These are phyloP conservation scores for Dermatophagoides farinae DNA, from an alignment of 1,140 invertebrate species.

Conservation along the genomic window DNA sequence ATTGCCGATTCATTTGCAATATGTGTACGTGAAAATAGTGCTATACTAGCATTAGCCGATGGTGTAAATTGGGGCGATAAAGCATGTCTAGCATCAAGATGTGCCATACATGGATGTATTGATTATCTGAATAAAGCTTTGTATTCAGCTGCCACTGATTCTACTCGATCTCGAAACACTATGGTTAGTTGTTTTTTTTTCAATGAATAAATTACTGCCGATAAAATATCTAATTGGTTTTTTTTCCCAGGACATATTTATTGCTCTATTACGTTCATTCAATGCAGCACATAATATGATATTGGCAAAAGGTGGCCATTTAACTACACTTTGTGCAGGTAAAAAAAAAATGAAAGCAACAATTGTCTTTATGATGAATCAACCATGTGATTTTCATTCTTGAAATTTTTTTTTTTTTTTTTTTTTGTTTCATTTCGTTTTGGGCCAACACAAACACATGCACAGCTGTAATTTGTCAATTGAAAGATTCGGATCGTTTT, in stretches of 20 bases:
- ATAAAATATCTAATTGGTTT: too few relatives aligned
- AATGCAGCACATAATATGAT: slow-evolving; percentile 71
- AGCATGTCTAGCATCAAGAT: slow-evolving; percentile 62
- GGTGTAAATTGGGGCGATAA: slow-evolving; percentile 86
- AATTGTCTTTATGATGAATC: too few relatives aligned
- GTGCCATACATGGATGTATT: slow-evolving; percentile 64
- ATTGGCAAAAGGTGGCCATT: slow-evolving; percentile 57
- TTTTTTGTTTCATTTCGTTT: slow-evolving; percentile 3
- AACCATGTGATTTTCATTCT: too few relatives aligned
- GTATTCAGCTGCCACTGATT: slow-evolving; percentile 29
- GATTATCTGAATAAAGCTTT: slow-evolving; percentile 60
- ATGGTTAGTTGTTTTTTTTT: slow-evolving; percentile 23
- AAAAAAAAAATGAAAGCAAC: neutral
- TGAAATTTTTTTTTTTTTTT: too few relatives aligned
- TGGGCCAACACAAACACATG: neutral
- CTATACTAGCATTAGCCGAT: slow-evolving; percentile 63
- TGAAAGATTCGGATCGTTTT: slow-evolving; percentile 35
- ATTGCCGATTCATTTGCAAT: slow-evolving; percentile 77
- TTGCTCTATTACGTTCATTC: slow-evolving; percentile 54
- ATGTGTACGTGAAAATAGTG: slow-evolving; percentile 51
- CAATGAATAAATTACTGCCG: too few relatives aligned
- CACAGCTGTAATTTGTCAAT: slow-evolving; percentile 48
- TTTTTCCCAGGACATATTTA: slow-evolving; percentile 58
- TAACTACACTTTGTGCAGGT: slow-evolving; percentile 46
- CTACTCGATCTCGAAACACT: slow-evolving; percentile 25